Evolutionary conservation across 2,113 vertebrate species (phyloP), one percentile per base, ranked within the genome.

Genomic region (Sphaerodactylus townsendi): DNA sequence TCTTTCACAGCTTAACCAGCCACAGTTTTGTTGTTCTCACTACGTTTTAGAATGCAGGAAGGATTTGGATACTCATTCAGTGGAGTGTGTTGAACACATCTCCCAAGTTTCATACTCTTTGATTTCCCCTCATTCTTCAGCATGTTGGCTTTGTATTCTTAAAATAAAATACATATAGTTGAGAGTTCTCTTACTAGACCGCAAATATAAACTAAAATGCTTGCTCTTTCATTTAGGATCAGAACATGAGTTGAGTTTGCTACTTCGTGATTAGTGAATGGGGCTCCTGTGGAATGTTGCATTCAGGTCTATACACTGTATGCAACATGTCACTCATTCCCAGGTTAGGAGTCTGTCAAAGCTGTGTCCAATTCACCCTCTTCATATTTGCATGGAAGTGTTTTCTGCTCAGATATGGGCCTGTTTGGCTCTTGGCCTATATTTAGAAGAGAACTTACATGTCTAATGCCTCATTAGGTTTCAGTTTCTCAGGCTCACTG

Each of bases 401-500:
- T 33, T 39, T 50, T 83, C 62, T 9, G 23, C 30, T 77, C 46
- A 33, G 23, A 64, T 62, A 64, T 30, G 23, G 53, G 50, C n/a
- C 68, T 72, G 23, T 72, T 72, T 62, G 39, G 68, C 71, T 64
- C 39, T 15, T 48, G 66, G 83, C 66, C 66, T 85, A 46, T 11
- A 46, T 59, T 79, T 44, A 79, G 25, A 79, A 72, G 37, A 30
- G 50, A 70, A 53, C 33, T 53, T 41, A 15, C 62, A 72, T 69
- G 21, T 13, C 56, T 10, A 41, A 46, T 72, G 9, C 33, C 11
- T 71, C 21, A 48, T 90, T 44, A 68, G 90, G 87, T 89, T 92
- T 91, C 30, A 9, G 48, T 76, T 93, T 44, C 84, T 92, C 76
- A 75, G 86, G 83, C 59, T 91, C 88, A 86, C 14, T 74, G 62